Percentiles rank a stretch among this genome's conserved stretches.
Conservation (phyloP, 64 coral and sea anemone genomes). For the Montipora cactus region DNA sequence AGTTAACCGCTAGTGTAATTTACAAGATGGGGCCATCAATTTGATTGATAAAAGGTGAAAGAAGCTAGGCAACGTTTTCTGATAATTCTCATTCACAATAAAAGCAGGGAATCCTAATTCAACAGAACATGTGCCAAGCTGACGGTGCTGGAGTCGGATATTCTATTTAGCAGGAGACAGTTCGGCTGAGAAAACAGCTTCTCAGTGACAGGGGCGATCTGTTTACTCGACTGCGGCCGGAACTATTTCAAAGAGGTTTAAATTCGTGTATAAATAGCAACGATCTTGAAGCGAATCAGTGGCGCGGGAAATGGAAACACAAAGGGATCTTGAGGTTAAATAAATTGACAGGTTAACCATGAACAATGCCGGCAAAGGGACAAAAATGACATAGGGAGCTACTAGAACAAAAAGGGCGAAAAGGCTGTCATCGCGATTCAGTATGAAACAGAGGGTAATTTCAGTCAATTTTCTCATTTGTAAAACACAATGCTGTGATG, state of each 20-base stretch:
- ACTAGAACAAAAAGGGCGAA: background rate
- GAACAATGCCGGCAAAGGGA: conserved; percentile 38
- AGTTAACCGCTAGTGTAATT: background rate
- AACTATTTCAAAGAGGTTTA: background rate
- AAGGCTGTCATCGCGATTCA: background rate
- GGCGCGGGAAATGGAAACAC: conserved; percentile 18
- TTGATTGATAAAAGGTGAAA: background rate
- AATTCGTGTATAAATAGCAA: background rate
- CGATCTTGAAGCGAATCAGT: background rate
- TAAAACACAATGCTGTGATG: background rate
- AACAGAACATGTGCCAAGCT: background rate
- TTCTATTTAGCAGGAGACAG: conserved; percentile 3
- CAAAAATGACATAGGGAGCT: background rate
- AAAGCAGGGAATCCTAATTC: background rate
- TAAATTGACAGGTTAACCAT: background rate
- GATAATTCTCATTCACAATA: background rate
- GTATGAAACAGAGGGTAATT: background rate
- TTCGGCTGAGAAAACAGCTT: conserved; percentile 21
- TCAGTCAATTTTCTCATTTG: background rate
- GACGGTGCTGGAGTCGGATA: conserved; percentile 12
- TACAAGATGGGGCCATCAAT: background rate
- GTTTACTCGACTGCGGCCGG: background rate
- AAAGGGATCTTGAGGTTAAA: conserved; percentile 3
- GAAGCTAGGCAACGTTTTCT: background rate
- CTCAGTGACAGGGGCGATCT: background rate